Evolutionary conservation across 37 sponge, comb jelly and placozoan species (phyloP).

Genomic region (Haliclona indistincta): DNA sequence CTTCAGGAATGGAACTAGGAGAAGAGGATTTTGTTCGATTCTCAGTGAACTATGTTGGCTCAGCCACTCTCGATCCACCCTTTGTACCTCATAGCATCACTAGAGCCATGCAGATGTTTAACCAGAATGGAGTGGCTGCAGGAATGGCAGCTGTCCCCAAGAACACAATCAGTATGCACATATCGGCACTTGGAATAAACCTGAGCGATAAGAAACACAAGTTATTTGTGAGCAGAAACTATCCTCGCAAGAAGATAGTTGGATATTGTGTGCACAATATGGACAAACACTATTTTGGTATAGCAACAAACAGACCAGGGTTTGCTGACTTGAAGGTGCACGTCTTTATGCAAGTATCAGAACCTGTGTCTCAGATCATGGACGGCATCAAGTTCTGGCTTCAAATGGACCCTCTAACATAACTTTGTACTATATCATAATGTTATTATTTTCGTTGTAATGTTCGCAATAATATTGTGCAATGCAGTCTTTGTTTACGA

Average conservation of each 20-base stretch:
- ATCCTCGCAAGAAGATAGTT: constrained; percentile 48
- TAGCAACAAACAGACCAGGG: constrained; percentile 51
- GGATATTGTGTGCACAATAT: constrained; percentile 39
- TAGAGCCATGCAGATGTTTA: constrained; percentile 35
- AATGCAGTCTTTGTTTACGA: no score
- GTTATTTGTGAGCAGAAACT: constrained; percentile 56
- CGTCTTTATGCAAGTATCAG: constrained; percentile 31
- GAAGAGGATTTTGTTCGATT: constrained; percentile 63
- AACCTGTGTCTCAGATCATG: constrained; percentile 16
- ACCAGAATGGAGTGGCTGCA: constrained; percentile 38
- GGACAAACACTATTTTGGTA: constrained; percentile 29
- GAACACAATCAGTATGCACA: constrained; percentile 49
- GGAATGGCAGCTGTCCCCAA: constrained; percentile 49
- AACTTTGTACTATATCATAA: background rate
- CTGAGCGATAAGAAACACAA: constrained; percentile 43
- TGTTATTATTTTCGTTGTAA: background rate
- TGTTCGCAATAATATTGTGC: no score
- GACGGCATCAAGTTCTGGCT: constrained; percentile 61
- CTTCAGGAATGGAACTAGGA: background rate
- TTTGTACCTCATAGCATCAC: constrained; percentile 28
- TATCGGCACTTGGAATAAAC: constrained; percentile 51
- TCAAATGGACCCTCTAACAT: constrained; percentile 9
- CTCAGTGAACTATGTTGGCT: constrained; percentile 52
- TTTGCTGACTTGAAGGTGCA: constrained; percentile 50
- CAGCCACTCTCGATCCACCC: constrained; percentile 31